Evolutionary conservation across 2,888 invertebrate species (phyloP).

Genomic region (Euzophera pinguis): DNA sequence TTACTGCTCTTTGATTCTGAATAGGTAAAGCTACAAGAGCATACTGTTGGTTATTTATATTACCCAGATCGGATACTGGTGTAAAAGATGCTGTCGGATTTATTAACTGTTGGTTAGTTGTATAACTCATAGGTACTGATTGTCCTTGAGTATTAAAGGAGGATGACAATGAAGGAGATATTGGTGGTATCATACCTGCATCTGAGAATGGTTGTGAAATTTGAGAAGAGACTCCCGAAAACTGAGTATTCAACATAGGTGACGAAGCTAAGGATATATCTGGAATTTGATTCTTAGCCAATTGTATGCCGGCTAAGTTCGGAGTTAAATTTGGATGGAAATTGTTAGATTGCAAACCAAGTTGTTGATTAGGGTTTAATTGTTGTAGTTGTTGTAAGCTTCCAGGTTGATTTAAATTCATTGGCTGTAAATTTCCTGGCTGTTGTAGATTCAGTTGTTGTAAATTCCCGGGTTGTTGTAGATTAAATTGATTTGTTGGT

Average conservation of each 20-base stretch:
- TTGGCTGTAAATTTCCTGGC: conserved; percentile 16
- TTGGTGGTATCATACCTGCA: not conserved
- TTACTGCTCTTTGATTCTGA: conserved; percentile 21
- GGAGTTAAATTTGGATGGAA: conserved; percentile 8
- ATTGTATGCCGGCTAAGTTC: not conserved
- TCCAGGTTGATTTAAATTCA: not conserved
- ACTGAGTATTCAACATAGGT: not conserved
- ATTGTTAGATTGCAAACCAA: not conserved
- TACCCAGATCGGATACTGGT: conserved; percentile 14
- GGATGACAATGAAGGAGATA: not conserved
- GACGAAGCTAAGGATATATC: not conserved
- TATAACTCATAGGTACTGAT: not conserved
- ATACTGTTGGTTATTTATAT: conserved; percentile 16
- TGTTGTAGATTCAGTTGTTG: conserved; percentile 20
- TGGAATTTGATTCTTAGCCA: not conserved
- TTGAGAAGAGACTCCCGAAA: conserved; percentile 6
- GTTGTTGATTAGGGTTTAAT: not conserved
- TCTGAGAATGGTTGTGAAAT: conserved; percentile 11
- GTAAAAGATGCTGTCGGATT: conserved; percentile 2
- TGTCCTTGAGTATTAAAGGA: not conserved
- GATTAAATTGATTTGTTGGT: conserved; percentile 20
- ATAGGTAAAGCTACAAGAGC: conserved; percentile 21
- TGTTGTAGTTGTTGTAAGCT: conserved; percentile 10
- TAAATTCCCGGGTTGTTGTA: conserved; percentile 17
- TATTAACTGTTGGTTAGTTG: conserved; percentile 26